Conservation (phyloP, 1,140 invertebrate genomes). For the Paracyclopina nana region DNA sequence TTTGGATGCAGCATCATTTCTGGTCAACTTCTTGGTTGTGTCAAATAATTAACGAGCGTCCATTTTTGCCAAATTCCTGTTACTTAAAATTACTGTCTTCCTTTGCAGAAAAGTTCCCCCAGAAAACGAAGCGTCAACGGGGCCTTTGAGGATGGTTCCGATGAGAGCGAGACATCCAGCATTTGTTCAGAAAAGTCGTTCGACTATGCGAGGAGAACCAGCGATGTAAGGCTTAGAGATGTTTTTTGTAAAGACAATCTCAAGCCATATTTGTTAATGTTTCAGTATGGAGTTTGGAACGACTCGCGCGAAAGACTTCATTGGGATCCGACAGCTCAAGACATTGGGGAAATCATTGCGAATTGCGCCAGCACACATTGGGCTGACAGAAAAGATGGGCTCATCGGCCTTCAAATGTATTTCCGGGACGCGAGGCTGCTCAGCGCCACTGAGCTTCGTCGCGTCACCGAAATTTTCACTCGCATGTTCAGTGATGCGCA, state of each 20-base stretch:
- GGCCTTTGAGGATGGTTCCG: conserved; percentile 47
- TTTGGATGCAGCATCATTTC: no score
- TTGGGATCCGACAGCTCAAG: conserved; percentile 29
- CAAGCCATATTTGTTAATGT: not conserved
- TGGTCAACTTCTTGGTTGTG: no score
- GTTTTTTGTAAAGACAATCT: not conserved
- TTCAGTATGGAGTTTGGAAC: conserved; percentile 11
- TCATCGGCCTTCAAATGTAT: conserved; percentile 54
- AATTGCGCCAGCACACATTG: conserved; percentile 68
- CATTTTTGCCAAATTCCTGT: no score
- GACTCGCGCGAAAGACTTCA: not conserved
- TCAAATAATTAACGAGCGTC: no score
- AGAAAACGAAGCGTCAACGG: conserved; percentile 5
- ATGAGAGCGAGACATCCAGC: conserved; percentile 82
- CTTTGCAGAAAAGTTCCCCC: conserved; percentile 1
- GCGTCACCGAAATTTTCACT: conserved; percentile 71
- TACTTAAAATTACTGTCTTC: conserved; percentile 13
- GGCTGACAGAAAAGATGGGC: conserved; percentile 76
- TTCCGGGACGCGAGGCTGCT: conserved; percentile 47
- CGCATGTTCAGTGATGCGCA: conserved; percentile 96
- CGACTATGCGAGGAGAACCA: conserved; percentile 40
- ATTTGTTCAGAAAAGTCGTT: conserved; percentile 77
- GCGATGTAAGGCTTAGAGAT: conserved; percentile 47
- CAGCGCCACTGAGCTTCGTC: conserved; percentile 44
- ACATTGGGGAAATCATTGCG: conserved; percentile 68